Percentiles rank a stretch among this genome's conserved stretches.
These are phyloP conservation scores for Dasyornis broadbenti DNA, from an alignment of 2,113 vertebrate genomes.

Conservation along the genomic window DNA sequence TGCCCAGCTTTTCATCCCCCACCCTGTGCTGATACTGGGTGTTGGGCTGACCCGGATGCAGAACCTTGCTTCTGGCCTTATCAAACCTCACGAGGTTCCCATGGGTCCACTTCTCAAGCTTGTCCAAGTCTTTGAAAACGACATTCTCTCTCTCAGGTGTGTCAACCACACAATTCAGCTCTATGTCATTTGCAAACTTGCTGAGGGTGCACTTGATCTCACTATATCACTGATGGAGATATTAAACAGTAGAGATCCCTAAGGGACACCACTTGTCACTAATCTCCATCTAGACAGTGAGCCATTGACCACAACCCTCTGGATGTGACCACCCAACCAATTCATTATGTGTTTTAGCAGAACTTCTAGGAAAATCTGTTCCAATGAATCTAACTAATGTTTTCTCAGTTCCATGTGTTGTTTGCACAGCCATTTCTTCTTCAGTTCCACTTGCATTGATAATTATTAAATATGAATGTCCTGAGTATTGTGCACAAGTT, in stretches of 20 bases:
- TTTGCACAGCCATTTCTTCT: neutral
- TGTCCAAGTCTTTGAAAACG: neutral
- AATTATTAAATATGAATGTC: neutral
- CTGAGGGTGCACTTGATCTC: neutral
- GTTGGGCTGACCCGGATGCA: neutral
- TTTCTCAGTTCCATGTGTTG: neutral
- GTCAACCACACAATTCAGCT: neutral
- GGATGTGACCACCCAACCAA: neutral
- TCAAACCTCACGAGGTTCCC: neutral
- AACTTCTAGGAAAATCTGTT: neutral
- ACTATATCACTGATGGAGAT: neutral
- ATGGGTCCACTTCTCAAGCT: neutral
- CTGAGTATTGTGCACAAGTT: neutral
- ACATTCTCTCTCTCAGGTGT: neutral
- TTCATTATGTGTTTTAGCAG: rapidly evolving
- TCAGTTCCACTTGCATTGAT: neutral
- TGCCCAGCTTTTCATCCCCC: neutral
- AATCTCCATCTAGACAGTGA: neutral
- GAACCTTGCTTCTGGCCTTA: neutral
- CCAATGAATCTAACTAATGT: neutral
- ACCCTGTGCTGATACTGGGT: neutral
- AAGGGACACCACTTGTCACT: rapidly evolving
- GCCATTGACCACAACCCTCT: neutral
- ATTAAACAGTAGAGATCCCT: neutral
- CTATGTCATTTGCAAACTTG: neutral